Evolutionary conservation across 2,113 vertebrate genomes (phyloP).

Genomic region (Dinomys branickii): DNA sequence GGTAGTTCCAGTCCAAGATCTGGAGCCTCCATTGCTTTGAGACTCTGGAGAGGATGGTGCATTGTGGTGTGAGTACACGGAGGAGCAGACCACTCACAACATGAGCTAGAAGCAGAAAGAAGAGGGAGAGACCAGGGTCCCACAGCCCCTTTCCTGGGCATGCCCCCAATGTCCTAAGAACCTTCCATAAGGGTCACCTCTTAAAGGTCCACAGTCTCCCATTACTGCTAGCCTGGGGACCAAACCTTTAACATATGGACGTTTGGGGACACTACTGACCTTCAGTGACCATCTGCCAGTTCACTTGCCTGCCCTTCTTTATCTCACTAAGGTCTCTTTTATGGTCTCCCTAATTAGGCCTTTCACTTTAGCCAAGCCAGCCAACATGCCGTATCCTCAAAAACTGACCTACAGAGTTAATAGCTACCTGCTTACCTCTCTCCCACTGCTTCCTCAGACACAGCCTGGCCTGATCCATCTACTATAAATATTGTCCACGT

Average conservation of each 20-base stretch:
- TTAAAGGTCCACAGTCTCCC: background rate
- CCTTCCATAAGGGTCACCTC: background rate
- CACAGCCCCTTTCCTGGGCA: background rate
- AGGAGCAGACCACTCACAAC: background rate
- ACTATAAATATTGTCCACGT: background rate
- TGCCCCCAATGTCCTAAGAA: background rate
- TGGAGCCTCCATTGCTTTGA: background rate
- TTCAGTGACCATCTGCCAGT: background rate
- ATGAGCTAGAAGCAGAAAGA: background rate
- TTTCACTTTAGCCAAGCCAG: conserved; percentile 22
- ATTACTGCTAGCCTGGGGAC: background rate
- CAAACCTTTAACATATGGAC: background rate
- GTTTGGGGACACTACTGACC: background rate
- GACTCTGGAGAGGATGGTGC: background rate
- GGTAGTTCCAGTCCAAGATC: background rate
- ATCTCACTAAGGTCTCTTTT: background rate
- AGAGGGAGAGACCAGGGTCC: background rate
- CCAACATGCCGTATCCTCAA: background rate
- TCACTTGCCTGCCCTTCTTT: conserved; percentile 25
- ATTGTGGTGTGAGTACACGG: background rate
- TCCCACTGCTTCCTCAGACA: background rate
- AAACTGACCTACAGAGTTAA: background rate
- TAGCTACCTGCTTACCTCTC: background rate
- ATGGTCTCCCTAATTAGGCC: background rate
- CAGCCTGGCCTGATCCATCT: background rate